A percentile compares a stretch with the other conserved stretches of the same genome.
phyloP scores from a whole-genome alignment of 53 echinoderm and acorn worm genomes.

The Hippasteria phrygiana region DNA sequence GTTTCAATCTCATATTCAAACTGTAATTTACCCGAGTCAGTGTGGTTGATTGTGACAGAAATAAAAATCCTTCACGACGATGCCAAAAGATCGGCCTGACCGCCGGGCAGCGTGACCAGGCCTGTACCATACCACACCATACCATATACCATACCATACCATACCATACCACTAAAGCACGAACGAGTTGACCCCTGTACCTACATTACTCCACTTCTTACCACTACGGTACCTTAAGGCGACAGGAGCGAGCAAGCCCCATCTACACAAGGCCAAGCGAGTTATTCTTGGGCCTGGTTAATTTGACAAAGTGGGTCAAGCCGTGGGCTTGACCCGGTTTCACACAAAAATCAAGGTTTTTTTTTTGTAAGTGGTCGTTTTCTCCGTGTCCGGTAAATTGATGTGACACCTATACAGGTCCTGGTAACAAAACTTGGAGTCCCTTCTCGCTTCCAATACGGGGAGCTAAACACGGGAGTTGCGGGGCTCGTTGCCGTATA shows the following conservation, averaged over 20 bases:
- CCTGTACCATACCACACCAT: too few species aligned
- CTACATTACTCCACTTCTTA: not conserved
- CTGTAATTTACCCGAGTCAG: not conserved
- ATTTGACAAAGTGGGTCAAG: conserved; percentile 49
- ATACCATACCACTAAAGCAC: not conserved
- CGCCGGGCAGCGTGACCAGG: not conserved
- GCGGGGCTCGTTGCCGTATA: not conserved
- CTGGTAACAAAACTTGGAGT: not conserved
- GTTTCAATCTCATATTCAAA: too few species aligned
- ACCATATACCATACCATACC: too few species aligned
- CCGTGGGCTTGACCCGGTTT: conserved; percentile 21
- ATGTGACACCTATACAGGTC: conserved; percentile 23
- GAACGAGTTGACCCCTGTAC: conserved; percentile 5
- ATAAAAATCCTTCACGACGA: not conserved
- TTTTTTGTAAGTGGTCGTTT: conserved; percentile 3
- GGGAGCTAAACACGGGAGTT: not conserved
- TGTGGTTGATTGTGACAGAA: not conserved
- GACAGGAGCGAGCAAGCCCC: not conserved
- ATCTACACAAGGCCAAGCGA: conserved; percentile 28
- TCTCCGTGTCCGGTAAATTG: conserved; percentile 31
- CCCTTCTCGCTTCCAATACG: not conserved
- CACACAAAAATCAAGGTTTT: not conserved
- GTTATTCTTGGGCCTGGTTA: conserved; percentile 29
- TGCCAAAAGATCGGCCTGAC: not conserved
- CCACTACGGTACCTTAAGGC: not conserved